Evolutionary conservation across 2,888 invertebrate species (phyloP).

Genomic region (Drosophila affinis): DNA sequence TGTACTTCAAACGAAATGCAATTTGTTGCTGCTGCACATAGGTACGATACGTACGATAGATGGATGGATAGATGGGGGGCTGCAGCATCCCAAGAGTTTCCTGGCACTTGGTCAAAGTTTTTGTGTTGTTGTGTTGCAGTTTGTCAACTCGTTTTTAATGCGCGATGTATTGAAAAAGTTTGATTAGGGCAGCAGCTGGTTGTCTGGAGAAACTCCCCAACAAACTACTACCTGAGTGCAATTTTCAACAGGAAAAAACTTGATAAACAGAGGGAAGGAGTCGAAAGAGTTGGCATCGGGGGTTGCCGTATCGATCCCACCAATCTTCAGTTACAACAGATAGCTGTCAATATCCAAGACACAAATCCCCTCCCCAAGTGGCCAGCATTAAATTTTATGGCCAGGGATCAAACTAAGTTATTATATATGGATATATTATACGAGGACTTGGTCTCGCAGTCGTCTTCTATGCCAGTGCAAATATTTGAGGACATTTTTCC

Average conservation of each 20-base stretch:
- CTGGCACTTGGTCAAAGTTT: constrained; percentile 69
- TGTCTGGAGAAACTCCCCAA: constrained; percentile 27
- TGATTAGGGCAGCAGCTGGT: constrained; percentile 65
- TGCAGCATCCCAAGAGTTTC: constrained; percentile 27
- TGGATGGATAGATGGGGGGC: constrained; percentile 11
- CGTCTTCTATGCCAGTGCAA: constrained; percentile 32
- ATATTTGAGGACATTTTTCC: constrained; percentile 50
- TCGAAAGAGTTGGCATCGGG: neutral
- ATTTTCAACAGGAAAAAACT: constrained; percentile 46
- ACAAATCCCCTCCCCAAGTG: constrained; percentile 59
- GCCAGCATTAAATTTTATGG: constrained; percentile 68
- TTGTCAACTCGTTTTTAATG: constrained; percentile 65
- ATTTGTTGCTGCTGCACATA: constrained; percentile 69
- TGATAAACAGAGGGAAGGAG: constrained; percentile 30
- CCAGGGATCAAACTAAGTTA: constrained; percentile 67
- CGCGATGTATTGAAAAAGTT: constrained; percentile 72
- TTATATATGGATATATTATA: constrained; percentile 35
- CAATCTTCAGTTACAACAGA: constrained; percentile 30
- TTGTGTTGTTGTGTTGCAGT: constrained; percentile 39
- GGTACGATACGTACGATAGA: constrained; percentile 37
- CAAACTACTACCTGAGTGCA: constrained; percentile 49
- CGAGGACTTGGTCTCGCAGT: neutral
- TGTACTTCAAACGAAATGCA: constrained; percentile 43
- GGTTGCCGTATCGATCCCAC: constrained; percentile 3
- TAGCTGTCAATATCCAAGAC: constrained; percentile 64